phyloP scores from a whole-genome alignment of 2,797 vertebrate species.

The Valencia hispanica region DNA sequence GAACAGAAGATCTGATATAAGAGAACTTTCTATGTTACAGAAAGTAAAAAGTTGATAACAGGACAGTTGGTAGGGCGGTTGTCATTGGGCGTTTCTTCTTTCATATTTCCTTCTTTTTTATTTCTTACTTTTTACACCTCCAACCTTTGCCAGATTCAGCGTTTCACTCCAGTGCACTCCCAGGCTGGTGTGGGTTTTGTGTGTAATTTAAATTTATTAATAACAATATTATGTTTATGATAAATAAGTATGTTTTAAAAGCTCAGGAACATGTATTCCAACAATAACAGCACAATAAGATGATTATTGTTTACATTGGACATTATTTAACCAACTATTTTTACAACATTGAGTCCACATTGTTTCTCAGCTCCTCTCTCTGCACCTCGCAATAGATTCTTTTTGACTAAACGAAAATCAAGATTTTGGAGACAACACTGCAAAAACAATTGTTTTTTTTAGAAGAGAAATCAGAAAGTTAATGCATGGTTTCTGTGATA shows the following conservation, averaged over 20 bases:
- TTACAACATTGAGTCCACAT: not conserved
- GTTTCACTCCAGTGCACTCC: not conserved
- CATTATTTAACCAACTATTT: not conserved
- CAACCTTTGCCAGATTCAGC: no score
- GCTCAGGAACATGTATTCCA: not conserved
- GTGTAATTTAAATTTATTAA: not conserved
- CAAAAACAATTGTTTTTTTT: not conserved
- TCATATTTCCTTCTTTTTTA: no score
- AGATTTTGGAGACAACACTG: not conserved
- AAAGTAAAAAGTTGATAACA: no score
- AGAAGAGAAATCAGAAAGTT: slow-evolving; percentile 5
- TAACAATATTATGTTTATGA: not conserved
- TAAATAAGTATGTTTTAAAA: not conserved
- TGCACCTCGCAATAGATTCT: not conserved
- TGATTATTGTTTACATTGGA: not conserved
- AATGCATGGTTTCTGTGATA: not conserved
- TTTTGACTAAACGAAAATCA: not conserved
- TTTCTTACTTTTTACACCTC: no score
- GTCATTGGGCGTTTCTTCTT: no score
- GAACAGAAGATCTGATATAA: no score
- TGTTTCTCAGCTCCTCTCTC: slow-evolving; percentile 35
- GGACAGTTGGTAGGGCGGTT: no score
- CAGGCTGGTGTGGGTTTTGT: no score
- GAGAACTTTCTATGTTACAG: no score
- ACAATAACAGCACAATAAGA: no score